phyloP scores from a whole-genome alignment of 2,797 vertebrate species.

The Schizopygopsis pylzovi region DNA sequence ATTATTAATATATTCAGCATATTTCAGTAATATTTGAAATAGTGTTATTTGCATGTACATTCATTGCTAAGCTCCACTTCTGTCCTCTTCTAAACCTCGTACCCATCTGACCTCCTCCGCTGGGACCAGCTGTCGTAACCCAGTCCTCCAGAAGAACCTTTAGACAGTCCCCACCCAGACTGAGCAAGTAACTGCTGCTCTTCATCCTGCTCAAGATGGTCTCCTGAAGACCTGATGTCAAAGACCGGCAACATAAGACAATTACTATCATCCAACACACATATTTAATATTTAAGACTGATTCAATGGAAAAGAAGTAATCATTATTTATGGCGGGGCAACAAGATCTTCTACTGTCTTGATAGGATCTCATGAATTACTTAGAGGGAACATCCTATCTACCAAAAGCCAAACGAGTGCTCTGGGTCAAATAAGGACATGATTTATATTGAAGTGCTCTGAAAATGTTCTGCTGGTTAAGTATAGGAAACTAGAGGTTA shows the following conservation, averaged over 20 bases:
- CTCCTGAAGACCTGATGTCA: slow-evolving; percentile 70
- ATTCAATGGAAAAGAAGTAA: neutral
- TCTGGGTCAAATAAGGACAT: slow-evolving; percentile 15
- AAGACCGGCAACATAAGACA: slow-evolving; percentile 1
- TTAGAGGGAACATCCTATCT: slow-evolving; percentile 15
- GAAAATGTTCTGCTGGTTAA: neutral
- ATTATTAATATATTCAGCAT: slow-evolving; percentile 9
- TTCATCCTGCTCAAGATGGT: slow-evolving; percentile 70
- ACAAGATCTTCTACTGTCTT: slow-evolving; percentile 18
- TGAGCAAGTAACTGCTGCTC: slow-evolving; percentile 62
- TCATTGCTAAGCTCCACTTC: slow-evolving; percentile 25
- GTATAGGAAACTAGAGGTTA: neutral
- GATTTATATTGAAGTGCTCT: slow-evolving; percentile 1
- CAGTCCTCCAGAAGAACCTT: slow-evolving; percentile 60
- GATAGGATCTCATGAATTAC: slow-evolving; percentile 22
- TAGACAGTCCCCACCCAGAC: slow-evolving; percentile 60
- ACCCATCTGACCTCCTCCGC: slow-evolving; percentile 59
- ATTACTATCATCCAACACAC: neutral
- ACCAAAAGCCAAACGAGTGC: neutral
- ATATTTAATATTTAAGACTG: neutral
- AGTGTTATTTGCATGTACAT: slow-evolving; percentile 44
- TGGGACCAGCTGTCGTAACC: slow-evolving; percentile 55
- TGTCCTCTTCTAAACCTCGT: slow-evolving; percentile 54
- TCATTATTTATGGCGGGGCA: slow-evolving; percentile 34
- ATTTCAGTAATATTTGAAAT: slow-evolving; percentile 40